Conservation (phyloP, 2,888 invertebrate genomes). For the Euclidia mi region DNA sequence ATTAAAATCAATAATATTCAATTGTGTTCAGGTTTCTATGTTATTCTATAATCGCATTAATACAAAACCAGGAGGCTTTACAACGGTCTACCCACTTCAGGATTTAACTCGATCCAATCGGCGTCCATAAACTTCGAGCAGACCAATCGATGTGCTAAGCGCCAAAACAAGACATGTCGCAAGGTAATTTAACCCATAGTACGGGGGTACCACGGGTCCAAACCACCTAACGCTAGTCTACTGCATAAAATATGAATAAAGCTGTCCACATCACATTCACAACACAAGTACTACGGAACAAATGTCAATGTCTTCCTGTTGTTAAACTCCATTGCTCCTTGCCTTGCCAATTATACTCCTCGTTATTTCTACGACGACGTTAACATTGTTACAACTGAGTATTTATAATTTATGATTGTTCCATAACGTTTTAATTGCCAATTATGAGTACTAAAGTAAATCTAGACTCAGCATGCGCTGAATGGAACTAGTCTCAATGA, state of each 20-base stretch:
- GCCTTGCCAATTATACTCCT: slow-evolving; percentile 3
- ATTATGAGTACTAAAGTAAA: slow-evolving; percentile 10
- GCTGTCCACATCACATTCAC: neutral
- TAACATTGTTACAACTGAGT: slow-evolving; percentile 7
- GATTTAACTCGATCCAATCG: too few relatives aligned
- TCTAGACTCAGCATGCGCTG: slow-evolving; percentile 5
- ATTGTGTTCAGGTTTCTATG: too few relatives aligned
- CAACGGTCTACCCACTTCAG: too few relatives aligned
- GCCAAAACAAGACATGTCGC: too few relatives aligned
- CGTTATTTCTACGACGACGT: slow-evolving; percentile 5
- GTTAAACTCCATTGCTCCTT: neutral
- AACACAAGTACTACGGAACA: neutral
- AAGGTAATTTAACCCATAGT: too few relatives aligned
- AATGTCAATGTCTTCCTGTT: slow-evolving; percentile 4
- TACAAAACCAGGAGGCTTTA: too few relatives aligned
- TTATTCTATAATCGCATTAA: too few relatives aligned
- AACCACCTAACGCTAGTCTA: too few relatives aligned
- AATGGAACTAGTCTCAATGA: slow-evolving; percentile 2
- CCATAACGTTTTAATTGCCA: slow-evolving; percentile 14
- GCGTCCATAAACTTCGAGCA: too few relatives aligned
- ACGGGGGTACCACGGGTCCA: too few relatives aligned
- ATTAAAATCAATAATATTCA: too few relatives aligned
- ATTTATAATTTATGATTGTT: slow-evolving; percentile 13
- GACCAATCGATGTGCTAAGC: too few relatives aligned
- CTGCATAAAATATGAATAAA: neutral